Conservation (phyloP, 1,140 invertebrate species). For the Metaphire vulgaris region DNA sequence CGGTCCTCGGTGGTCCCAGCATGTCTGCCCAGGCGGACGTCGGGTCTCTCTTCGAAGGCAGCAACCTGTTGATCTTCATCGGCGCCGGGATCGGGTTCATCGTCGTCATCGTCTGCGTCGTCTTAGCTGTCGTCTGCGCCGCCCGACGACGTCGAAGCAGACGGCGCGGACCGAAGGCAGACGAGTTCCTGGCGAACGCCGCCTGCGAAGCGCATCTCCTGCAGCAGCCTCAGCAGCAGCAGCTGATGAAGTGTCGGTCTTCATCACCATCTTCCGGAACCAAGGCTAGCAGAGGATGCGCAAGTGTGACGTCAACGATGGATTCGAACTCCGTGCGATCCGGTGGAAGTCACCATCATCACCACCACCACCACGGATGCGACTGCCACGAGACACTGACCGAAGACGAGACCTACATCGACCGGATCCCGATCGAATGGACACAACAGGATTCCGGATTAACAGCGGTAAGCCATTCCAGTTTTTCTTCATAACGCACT, state of each 20-base stretch:
- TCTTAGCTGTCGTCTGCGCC: slow-evolving; percentile 7
- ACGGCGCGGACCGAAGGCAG: not conserved
- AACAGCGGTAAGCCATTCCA: not conserved
- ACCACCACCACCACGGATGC: not conserved
- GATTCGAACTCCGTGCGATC: not conserved
- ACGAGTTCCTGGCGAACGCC: not conserved
- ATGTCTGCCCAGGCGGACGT: not conserved
- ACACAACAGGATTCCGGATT: not conserved
- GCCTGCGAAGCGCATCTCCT: not conserved
- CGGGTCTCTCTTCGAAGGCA: not conserved
- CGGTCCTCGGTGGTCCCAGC: not conserved
- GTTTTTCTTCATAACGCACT: no score
- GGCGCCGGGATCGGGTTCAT: not conserved
- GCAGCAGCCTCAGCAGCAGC: not conserved
- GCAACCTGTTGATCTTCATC: slow-evolving; percentile 6
- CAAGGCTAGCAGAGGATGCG: not conserved
- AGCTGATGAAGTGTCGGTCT: not conserved
- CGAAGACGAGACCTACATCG: not conserved
- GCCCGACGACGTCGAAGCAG: not conserved
- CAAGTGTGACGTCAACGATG: not conserved
- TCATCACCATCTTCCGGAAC: not conserved
- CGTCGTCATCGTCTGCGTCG: slow-evolving; percentile 10
- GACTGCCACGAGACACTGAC: not conserved
- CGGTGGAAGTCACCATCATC: not conserved
- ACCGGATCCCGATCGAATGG: not conserved